Base-by-base conservation (phyloP, 2,113 vertebrate species). In the Bagarius yarrelli region DNA sequence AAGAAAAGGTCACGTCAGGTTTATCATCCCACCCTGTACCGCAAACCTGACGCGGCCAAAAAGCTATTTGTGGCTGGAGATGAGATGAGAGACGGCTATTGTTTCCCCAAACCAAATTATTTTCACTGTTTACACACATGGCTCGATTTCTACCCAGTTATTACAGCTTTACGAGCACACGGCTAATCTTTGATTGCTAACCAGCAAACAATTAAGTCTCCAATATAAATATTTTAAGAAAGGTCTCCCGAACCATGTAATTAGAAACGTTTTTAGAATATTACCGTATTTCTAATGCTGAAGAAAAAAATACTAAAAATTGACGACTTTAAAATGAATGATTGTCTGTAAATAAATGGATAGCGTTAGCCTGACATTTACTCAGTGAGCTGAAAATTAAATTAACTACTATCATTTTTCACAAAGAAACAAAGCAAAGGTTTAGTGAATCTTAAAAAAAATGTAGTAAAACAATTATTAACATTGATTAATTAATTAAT, bases 1-100 rank as follows among this genome's bases (percentile, higher is more conserved):
- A 85, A 56, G 83, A 69, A 44, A 69, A 60, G 89, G 89, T 92
- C 90, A 88, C 63, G 78, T 63, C 19, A 52, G 84, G 87, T 91
- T 88, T 84, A 85, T 47, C 52, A 18, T 60, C 78, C 81, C 69
- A 70, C 69, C 74, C 18, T 32, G 60, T 63, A 70, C 77, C 14
- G 59, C 73, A 76, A 81, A 78, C 78, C 81, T 81, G 67, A 85
- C 60, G 27, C 81, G 53, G 81, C 81, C 85, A 86, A 85, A 71
- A 74, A 78, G 83, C 81, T 81, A 61, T 78, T 77, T 83, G 79
- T 63, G 82, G 81, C 81, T 79, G 73, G n/a, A 76, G 32, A 78
- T 56, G 69, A 73, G 61, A 71, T 60, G 72, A 82, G 78, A 76
- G 30, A 67, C 78, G 11, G 9, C 79, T 70, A 78, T 81, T 81